Evolutionary conservation across 2,797 vertebrate species (phyloP).

Genomic region (Pelochelys cantorii): DNA sequence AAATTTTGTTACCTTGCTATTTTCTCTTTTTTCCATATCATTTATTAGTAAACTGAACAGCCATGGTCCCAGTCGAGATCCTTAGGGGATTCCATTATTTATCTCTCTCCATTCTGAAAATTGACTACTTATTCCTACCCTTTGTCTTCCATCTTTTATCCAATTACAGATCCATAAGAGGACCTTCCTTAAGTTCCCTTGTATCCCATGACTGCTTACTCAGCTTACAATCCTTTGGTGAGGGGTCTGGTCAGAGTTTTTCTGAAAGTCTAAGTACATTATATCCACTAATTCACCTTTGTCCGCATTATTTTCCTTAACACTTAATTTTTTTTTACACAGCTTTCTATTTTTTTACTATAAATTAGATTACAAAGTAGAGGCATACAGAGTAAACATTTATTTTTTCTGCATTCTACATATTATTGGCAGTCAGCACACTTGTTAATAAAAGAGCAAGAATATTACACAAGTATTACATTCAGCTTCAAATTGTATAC

Average conservation of each 20-base stretch:
- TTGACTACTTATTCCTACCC: not conserved
- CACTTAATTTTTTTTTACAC: not conserved
- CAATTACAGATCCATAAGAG: not conserved
- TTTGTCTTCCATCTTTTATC: not conserved
- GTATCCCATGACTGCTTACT: not conserved
- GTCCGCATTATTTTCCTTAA: not conserved
- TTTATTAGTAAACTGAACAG: not conserved
- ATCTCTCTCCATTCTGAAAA: not conserved
- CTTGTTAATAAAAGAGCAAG: not conserved
- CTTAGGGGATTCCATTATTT: not conserved
- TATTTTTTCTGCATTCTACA: not conserved
- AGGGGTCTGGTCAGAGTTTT: not conserved
- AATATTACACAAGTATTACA: not conserved
- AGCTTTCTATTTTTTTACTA: not conserved
- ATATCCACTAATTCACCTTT: not conserved
- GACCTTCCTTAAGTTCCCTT: not conserved
- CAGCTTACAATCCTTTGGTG: not conserved
- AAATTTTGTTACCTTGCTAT: not conserved
- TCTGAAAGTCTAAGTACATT: not conserved
- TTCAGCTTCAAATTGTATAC: not conserved
- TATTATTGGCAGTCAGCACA: not conserved
- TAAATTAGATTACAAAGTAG: constrained; percentile 24
- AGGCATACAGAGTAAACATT: not conserved
- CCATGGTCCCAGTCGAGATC: not conserved
- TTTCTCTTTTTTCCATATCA: not conserved